Conservation (phyloP, 2,888 invertebrate genomes). For the Cerceris ruficornis region DNA sequence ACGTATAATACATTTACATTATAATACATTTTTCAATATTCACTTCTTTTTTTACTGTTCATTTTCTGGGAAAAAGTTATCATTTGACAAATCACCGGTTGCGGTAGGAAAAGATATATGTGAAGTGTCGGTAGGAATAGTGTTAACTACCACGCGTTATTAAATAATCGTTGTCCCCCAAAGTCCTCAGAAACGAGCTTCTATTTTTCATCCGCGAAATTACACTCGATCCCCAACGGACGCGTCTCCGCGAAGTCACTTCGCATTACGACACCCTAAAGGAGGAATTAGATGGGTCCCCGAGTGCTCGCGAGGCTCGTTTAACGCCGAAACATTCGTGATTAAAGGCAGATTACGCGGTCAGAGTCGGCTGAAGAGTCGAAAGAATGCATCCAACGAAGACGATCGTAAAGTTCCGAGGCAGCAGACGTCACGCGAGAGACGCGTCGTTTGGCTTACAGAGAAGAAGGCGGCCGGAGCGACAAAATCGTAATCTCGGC, state of each 20-base stretch:
- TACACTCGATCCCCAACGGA: not conserved
- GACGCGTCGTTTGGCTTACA: slow-evolving; percentile 19
- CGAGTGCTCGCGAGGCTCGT: slow-evolving; percentile 33
- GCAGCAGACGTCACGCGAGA: slow-evolving; percentile 54
- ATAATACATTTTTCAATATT: no score
- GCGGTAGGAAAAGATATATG: no score
- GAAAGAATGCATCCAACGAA: slow-evolving; percentile 45
- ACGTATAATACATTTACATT: no score
- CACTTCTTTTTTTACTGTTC: no score
- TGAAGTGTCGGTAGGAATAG: no score
- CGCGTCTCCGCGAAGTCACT: slow-evolving; percentile 1
- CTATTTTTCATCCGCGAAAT: not conserved
- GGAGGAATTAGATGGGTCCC: slow-evolving; percentile 49
- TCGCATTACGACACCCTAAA: slow-evolving; percentile 39
- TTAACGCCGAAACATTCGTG: slow-evolving; percentile 53
- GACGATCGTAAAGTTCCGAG: slow-evolving; percentile 57
- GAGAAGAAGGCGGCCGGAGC: slow-evolving; percentile 41
- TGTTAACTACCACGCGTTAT: not conserved
- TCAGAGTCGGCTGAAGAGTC: slow-evolving; percentile 7
- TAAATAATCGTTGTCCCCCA: not conserved
- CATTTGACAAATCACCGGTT: no score
- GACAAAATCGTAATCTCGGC: slow-evolving; percentile 75
- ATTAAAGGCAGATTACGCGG: slow-evolving; percentile 57
- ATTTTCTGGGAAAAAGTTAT: no score
- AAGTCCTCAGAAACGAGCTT: not conserved